Percentiles rank a stretch among this genome's conserved stretches.
These are phyloP conservation scores for Astreopora myriophthalma DNA, from an alignment of 64 coral and sea anemone genomes.

Conservation along the genomic window DNA sequence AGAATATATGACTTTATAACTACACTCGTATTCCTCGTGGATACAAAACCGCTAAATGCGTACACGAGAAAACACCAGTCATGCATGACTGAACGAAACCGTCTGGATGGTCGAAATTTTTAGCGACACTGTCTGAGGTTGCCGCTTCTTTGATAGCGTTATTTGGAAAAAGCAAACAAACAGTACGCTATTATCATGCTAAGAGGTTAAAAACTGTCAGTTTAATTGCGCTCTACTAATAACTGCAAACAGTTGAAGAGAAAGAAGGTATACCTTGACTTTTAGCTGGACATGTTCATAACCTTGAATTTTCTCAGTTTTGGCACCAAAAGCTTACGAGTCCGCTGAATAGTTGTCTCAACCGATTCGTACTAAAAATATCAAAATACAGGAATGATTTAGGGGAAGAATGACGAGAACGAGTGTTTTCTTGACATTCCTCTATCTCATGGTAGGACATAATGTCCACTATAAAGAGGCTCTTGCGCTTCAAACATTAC, in stretches of 20 bases:
- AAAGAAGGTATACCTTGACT: neutral
- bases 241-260: conserved; percentile 9
- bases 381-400: neutral
- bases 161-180: conserved; percentile 15
- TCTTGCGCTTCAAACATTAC: conserved; percentile 2
- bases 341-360: neutral
- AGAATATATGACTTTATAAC: no score
- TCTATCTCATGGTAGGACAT: conserved; percentile 2
- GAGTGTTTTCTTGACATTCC: conserved; percentile 16
- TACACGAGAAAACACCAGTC: no score
- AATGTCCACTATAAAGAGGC: neutral
- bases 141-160: neutral
- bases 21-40: no score
- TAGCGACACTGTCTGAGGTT: neutral
- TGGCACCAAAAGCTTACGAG: neutral
- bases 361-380: neutral
- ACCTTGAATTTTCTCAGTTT: neutral
- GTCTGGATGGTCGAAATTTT: no score
- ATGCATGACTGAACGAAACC: no score
- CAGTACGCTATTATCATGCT: neutral
- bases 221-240: neutral
- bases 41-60: no score
- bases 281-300: no score
- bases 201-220: neutral
- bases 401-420: neutral